phyloP scores from a whole-genome alignment of 2,797 vertebrate species.

The Hafferia zeledoni region DNA sequence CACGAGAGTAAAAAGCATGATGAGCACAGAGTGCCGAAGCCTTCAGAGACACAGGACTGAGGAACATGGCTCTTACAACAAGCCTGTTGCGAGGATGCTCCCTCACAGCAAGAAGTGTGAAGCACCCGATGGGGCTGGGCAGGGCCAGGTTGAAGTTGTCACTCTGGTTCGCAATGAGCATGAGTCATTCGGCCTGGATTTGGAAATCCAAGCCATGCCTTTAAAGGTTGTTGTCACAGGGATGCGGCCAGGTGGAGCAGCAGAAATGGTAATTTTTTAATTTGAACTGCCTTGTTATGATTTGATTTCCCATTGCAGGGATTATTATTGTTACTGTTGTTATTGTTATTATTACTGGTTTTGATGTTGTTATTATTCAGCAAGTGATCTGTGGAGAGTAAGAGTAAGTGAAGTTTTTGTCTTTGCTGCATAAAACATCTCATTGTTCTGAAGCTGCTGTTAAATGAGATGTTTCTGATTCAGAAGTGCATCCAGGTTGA shows the following conservation, averaged over 20 bases:
- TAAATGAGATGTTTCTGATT: neutral
- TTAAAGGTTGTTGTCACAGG: conserved; percentile 81
- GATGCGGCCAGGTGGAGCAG: conserved; percentile 79
- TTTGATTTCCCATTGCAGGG: neutral
- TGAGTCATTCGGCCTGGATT: conserved; percentile 82
- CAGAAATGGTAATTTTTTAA: conserved; percentile 80
- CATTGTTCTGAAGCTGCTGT: neutral
- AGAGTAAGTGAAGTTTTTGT: neutral
- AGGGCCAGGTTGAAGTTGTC: conserved; percentile 73
- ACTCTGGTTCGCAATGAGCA: conserved; percentile 76
- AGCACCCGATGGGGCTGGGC: conserved; percentile 35
- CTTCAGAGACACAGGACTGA: conserved; percentile 72
- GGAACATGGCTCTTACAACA: conserved; percentile 56
- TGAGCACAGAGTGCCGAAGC: conserved; percentile 79
- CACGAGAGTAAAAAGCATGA: conserved; percentile 81
- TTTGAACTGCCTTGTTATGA: neutral
- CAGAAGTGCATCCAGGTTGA: neutral
- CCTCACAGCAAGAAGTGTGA: conserved; percentile 76
- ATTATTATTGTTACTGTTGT: neutral
- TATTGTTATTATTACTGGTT: neutral
- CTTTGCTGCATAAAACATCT: neutral
- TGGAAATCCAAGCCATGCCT: conserved; percentile 83
- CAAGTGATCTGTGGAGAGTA: neutral
- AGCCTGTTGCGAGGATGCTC: conserved; percentile 45
- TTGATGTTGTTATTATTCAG: neutral